phyloP scores from a whole-genome alignment of 2,113 vertebrate genomes.

The Otus sunia region DNA sequence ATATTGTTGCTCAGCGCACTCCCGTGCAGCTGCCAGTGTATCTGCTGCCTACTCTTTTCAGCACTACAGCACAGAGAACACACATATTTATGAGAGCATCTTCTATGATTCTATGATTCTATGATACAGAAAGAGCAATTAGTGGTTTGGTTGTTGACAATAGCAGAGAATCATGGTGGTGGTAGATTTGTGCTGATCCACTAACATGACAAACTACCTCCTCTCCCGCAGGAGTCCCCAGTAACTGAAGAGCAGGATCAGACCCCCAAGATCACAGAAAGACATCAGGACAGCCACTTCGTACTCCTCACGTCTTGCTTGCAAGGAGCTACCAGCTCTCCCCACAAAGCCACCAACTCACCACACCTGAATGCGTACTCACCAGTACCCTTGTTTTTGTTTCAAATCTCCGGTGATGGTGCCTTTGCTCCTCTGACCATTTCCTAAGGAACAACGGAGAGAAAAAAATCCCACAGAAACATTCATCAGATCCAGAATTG shows the following conservation, averaged over 20 bases:
- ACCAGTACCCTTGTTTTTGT: conserved; percentile 40
- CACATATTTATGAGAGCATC: not conserved
- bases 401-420: conserved; percentile 46
- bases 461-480: not conserved
- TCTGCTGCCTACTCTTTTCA: not conserved
- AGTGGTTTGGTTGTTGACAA: not conserved
- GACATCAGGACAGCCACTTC: not conserved
- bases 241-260: not conserved
- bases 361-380: not conserved
- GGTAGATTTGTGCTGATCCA: not conserved
- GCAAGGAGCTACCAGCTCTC: not conserved
- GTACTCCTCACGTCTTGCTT: not conserved
- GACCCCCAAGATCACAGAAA: not conserved
- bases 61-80: not conserved
- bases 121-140: conserved; percentile 24
- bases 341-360: not conserved
- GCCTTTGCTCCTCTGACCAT: conserved; percentile 55
- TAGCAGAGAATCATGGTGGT: not conserved
- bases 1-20: not conserved
- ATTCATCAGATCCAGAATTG: conserved; percentile 24
- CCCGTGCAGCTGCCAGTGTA: not conserved
- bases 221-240: not conserved
- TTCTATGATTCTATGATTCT: not conserved
- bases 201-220: not conserved
- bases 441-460: conserved; percentile 51